phyloP scores from a whole-genome alignment of 2,113 vertebrate genomes.

The Catharus fuscescens region DNA sequence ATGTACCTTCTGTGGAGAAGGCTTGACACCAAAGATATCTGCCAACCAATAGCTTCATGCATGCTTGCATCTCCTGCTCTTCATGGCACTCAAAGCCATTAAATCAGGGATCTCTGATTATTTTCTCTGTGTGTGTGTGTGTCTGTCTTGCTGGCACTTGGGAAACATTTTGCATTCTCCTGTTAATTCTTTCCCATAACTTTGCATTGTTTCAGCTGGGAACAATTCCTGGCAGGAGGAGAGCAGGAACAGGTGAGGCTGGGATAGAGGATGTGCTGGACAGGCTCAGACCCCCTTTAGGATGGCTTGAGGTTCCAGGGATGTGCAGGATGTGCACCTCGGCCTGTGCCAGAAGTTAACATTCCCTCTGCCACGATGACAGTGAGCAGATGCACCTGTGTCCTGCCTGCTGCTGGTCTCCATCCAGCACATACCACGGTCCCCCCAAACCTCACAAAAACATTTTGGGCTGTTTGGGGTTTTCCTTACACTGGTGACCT shows the following conservation, averaged over 20 bases:
- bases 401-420: neutral
- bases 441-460: neutral
- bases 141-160: neutral
- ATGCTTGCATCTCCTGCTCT: neutral
- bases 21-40: neutral
- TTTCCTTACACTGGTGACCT: neutral
- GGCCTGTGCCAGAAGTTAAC: neutral
- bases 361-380: accelerated
- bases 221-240: neutral
- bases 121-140: neutral
- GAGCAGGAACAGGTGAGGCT: neutral
- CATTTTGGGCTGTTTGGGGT: neutral
- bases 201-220: neutral
- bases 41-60: neutral
- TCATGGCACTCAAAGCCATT: neutral
- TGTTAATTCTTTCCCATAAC: neutral
- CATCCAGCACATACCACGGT: neutral
- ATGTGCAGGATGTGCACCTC: neutral
- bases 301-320: neutral
- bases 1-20: neutral
- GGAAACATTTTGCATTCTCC: neutral
- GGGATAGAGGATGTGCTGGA: neutral
- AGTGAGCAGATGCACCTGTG: neutral
- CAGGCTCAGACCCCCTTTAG: neutral
- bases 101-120: neutral